Percentiles rank a stretch among this genome's conserved stretches.
phyloP scores from a whole-genome alignment of 1,140 invertebrate genomes.

The Drosophila tristis region DNA sequence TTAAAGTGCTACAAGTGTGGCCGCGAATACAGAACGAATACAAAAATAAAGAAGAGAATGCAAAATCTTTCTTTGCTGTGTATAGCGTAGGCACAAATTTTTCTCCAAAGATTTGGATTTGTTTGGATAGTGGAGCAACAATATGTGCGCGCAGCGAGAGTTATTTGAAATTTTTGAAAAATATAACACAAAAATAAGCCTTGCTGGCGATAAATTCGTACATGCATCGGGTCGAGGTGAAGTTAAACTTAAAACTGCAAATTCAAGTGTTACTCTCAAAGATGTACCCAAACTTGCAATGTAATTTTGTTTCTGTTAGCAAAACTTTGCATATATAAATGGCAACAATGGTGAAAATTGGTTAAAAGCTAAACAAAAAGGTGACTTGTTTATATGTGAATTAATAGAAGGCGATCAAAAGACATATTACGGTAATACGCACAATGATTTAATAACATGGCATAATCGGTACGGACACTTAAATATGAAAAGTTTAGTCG shows the following conservation, averaged over 20 bases:
- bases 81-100: too few species aligned
- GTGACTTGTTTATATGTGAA: not conserved
- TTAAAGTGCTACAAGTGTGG: too few species aligned
- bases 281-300: not conserved
- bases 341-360: not conserved
- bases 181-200: too few species aligned
- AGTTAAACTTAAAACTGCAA: not conserved
- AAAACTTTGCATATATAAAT: slow-evolving; percentile 4
- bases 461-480: slow-evolving; percentile 5
- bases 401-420: not conserved
- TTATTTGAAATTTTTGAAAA: too few species aligned
- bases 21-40: too few species aligned
- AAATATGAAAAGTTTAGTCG: not conserved
- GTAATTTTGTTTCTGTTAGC: slow-evolving; percentile 1
- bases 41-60: too few species aligned
- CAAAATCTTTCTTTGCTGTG: too few species aligned
- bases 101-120: too few species aligned
- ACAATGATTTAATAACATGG: slow-evolving; percentile 1
- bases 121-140: too few species aligned
- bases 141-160: too few species aligned
- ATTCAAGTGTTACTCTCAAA: not conserved
- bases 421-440: not conserved
- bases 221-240: not conserved
- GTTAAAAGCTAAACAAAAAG: not conserved
- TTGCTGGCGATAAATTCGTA: not conserved